Evolutionary conservation across 2,113 vertebrate genomes (phyloP).

Genomic region (Rattus norvegicus): GRCr8 NC_086039.1:19824001-19824500

Average conservation of each 20-base stretch:
- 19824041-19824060: neutral
- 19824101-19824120: neutral
- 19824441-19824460: neutral
- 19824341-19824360: too few species aligned
- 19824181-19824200: neutral
- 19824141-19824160: neutral
- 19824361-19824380: too few species aligned
- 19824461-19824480: neutral
- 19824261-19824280: neutral
- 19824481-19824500: neutral
- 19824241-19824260: neutral
- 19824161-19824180: neutral
- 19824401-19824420: neutral
- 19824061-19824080: neutral
- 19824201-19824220: neutral
- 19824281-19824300: too few species aligned
- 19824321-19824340: too few species aligned
- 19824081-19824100: neutral
- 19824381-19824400: neutral
- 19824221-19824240: neutral
- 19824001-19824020: neutral
- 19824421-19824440: neutral
- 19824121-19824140: neutral
- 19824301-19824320: too few species aligned
- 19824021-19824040: neutral